Base-by-base conservation (phyloP, 2,888 invertebrate species). In the Carabus problematicus region DNA sequence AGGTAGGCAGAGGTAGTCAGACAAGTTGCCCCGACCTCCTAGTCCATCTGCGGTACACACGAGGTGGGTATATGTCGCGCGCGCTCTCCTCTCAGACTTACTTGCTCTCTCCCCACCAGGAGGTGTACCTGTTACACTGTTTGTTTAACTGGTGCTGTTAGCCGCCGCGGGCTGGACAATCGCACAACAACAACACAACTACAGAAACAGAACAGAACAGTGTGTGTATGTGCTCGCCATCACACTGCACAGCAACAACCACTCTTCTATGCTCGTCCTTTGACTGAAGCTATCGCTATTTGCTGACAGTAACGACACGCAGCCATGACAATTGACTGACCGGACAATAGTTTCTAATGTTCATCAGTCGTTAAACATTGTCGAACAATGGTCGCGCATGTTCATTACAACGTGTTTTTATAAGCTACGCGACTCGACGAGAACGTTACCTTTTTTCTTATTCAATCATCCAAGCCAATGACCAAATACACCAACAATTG, bases 311-410 rank as follows among this genome's bases (percentile, higher is more conserved):
- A 60, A 67, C 67, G 60, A 60, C 67, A 67, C 67, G 60, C 67
- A 60, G 71, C 70, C 39, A 56, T 74, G 72, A 72, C 71, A 71
- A 72, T 74, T 80, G 80, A 80, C 79, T 80, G 80, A 80, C 79
- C 80, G 77, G 75, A 80, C 80, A 80, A 80, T 80, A 67, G 76
- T 77, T 72, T 74, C 76, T 75, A 76, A 76, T 76, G 75, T 75
- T 76, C 78, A 77, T 77, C 77, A 77, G 76, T 75, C 75, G 73
- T 74, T 74, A 75, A 75, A 72, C 74, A 73, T 73, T 63, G 67
- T 74, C 75, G 77, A 79, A 80, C 79, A 80, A 80, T 80, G 77
- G 78, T 67, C 75, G 73, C 73, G 74, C 73, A 74, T 73, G 76
- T 76, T 78, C 79, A 79, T 80, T 79, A 79, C 77, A 71, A 74